Conservation (phyloP, 2,888 invertebrate species). For the Eupithecia insigniata region DNA sequence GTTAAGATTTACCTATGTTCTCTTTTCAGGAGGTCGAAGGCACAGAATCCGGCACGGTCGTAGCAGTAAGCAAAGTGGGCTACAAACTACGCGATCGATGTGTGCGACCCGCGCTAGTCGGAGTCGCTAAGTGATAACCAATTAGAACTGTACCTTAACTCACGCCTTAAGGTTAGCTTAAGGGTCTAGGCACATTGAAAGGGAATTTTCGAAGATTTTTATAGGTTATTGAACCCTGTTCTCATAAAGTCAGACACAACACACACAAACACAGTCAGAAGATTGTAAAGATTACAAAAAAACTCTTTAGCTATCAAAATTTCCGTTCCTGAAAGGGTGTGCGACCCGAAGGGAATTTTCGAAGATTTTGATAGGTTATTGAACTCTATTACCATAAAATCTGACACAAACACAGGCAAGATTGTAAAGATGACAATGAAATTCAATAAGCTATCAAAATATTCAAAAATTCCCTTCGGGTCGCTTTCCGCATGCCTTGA, state of each 20-base stretch:
- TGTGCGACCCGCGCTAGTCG: constrained; percentile 97
- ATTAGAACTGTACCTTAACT: background rate
- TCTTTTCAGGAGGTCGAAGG: constrained; percentile 86
- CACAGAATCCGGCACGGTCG: constrained; percentile 93
- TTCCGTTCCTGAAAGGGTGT: too few relatives aligned
- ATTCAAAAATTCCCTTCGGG: too few relatives aligned
- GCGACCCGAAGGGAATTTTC: constrained; percentile 2
- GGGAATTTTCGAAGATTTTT: background rate
- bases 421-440: too few relatives aligned
- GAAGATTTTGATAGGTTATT: background rate
- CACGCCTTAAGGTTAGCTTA: background rate
- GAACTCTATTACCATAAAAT: background rate
- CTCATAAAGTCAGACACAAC: too few relatives aligned
- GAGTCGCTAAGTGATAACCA: constrained; percentile 90
- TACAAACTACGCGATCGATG: constrained; percentile 97
- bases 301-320: too few relatives aligned
- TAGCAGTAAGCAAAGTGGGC: constrained; percentile 97
- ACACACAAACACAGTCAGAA: too few relatives aligned
- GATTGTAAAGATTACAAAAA: too few relatives aligned
- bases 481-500: too few relatives aligned
- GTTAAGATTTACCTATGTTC: background rate
- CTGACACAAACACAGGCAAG: too few relatives aligned
- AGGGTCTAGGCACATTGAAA: background rate
- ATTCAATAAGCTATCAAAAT: background rate
- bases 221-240: background rate